Conservation (phyloP, 37 sponge, comb jelly and placozoan genomes). For the Ephydatia muelleri region DNA sequence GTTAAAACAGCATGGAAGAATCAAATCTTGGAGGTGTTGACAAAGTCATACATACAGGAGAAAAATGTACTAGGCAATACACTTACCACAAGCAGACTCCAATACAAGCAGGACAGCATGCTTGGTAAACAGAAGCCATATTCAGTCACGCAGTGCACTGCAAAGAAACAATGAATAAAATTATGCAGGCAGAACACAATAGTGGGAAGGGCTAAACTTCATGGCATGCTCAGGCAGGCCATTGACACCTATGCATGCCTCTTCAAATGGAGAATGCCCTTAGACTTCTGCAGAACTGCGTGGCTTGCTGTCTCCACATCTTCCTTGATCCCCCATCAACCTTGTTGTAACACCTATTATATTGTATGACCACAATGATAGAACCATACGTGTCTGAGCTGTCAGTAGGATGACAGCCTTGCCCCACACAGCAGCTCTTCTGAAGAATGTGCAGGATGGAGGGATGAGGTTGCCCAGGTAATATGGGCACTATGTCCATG, state of each 20-base stretch:
- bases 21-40: no score
- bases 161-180: no score
- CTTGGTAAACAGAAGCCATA: no score
- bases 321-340: background rate
- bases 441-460: background rate
- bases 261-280: background rate
- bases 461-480: background rate
- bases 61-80: no score
- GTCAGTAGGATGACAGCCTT: constrained; percentile 1
- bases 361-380: background rate
- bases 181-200: no score
- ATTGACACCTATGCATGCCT: background rate
- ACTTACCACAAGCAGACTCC: no score
- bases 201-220: background rate
- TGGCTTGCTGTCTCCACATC: background rate
- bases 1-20: no score
- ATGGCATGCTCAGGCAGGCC: background rate
- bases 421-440: background rate
- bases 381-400: background rate
- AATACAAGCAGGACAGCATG: no score
- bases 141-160: no score
- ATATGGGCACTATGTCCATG: no score
- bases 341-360: background rate
- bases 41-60: no score
- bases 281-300: background rate